Conservation (phyloP, 2,888 invertebrate genomes). For the Mimumesa dahlbomi region DNA sequence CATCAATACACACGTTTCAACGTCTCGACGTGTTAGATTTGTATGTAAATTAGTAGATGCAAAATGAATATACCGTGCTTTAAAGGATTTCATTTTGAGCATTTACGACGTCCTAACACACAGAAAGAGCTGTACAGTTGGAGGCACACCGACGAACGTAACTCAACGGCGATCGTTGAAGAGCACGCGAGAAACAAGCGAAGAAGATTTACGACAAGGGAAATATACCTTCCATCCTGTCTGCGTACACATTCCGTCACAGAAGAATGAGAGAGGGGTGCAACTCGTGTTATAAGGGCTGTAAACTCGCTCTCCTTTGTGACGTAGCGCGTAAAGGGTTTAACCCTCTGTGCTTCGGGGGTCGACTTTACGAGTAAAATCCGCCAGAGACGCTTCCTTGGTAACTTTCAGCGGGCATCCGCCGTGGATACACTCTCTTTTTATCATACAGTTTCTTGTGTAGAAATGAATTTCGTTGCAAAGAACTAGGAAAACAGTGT, state of each 20-base stretch:
- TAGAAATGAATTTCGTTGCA: conserved; percentile 17
- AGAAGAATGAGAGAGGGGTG: conserved; percentile 58
- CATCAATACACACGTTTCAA: conserved; percentile 12
- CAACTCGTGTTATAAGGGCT: conserved; percentile 55
- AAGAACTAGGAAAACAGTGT: not conserved
- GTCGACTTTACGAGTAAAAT: conserved; percentile 41
- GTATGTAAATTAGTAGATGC: conserved; percentile 56
- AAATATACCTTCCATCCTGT: conserved; percentile 49
- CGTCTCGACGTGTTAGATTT: conserved; percentile 42
- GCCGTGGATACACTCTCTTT: conserved; percentile 5
- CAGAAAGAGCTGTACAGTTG: conserved; percentile 1
- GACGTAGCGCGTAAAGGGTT: conserved; percentile 73
- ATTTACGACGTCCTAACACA: conserved; percentile 61
- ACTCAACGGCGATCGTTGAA: conserved; percentile 64
- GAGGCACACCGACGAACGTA: conserved; percentile 45
- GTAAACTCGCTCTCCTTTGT: conserved; percentile 72
- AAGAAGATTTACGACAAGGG: conserved; percentile 66
- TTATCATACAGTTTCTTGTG: conserved; percentile 6
- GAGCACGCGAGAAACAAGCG: conserved; percentile 65
- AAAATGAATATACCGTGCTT: conserved; percentile 56
- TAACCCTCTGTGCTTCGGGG: conserved; percentile 52
- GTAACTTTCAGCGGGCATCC: conserved; percentile 35
- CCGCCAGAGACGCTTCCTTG: conserved; percentile 49
- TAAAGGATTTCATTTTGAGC: conserved; percentile 63
- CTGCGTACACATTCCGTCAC: conserved; percentile 53